Evolutionary conservation across 2,113 vertebrate genomes (phyloP), one percentile per base, ranked within the genome.

Genomic region (Atractosteus spatula): DNA sequence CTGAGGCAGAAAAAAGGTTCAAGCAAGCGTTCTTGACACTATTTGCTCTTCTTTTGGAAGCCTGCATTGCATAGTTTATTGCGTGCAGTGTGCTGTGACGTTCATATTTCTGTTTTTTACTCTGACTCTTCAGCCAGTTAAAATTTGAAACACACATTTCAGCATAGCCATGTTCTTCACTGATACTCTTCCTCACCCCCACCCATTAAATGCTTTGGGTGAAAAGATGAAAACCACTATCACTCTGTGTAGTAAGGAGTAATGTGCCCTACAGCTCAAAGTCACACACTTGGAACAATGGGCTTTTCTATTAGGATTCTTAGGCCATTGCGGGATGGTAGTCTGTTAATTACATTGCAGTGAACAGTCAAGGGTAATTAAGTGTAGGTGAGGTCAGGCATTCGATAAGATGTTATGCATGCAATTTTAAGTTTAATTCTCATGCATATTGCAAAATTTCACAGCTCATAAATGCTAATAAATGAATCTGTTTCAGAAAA

Each of bases 341-440:
- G 71, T 59, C 71, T 78, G 79, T 83, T 89, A 89, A 85, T 85
- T 73, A 80, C 55, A 75, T 68, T 44, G 77, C 80, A 41, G 71
- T 70, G 78, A 83, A 78, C 77, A 76, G 78, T 82, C 78, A 77
- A 73, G 83, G 79, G 77, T 81, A 84, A 87, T 87, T 87, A 87
- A 77, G 62, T 81, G 68, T 57, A 66, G 76, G 71, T 68, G n/a
- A 80, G 79, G 74, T 78, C 79, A 78, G 73, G 71, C 11, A 13
- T 61, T 76, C 65, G 8, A 8, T 76, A 68, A 69, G 64, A 78
- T 79, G 45, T 84, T 72, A 85, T 71, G 65, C 75, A 70, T 62
- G 42, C n/a, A 43, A 68, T 68, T 77, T 81, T 54, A 71, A 69
- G 78, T 78, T 74, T 64, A 72, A 72, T 73, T 72, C 51, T 73